Evolutionary conservation across 1,140 invertebrate species (phyloP).

Genomic region (Nilaparvata lugens): DNA sequence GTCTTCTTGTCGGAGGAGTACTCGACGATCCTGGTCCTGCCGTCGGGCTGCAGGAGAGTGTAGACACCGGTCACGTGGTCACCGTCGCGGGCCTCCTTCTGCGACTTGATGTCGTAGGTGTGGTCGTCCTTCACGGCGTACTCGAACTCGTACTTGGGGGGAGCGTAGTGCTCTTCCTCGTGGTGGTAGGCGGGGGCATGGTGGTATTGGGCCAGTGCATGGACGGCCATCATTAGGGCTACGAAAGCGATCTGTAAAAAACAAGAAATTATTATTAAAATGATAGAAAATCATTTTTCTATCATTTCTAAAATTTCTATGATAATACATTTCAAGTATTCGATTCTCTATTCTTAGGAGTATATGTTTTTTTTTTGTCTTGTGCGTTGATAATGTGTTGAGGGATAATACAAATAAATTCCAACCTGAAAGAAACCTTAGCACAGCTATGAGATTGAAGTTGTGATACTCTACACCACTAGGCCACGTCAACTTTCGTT

Average conservation of each 20-base stretch:
- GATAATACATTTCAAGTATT: too few relatives aligned
- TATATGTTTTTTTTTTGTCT: too few relatives aligned
- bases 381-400: too few relatives aligned
- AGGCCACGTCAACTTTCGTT: too few relatives aligned
- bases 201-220: constrained; percentile 3
- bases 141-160: constrained; percentile 38
- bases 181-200: neutral
- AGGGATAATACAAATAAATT: too few relatives aligned
- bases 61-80: constrained; percentile 41
- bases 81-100: constrained; percentile 39
- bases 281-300: too few relatives aligned
- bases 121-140: constrained; percentile 41
- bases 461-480: too few relatives aligned
- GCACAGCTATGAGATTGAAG: too few relatives aligned
- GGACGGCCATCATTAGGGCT: neutral
- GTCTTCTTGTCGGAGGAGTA: constrained; percentile 38
- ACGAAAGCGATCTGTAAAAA: neutral
- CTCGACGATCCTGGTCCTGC: constrained; percentile 41
- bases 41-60: constrained; percentile 27
- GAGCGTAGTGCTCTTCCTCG: constrained; percentile 20
- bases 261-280: too few relatives aligned
- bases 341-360: too few relatives aligned
- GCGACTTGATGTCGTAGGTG: constrained; percentile 41
- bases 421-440: too few relatives aligned
- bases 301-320: too few relatives aligned